Evolutionary conservation across 2,888 invertebrate species (phyloP), one percentile per base, ranked within the genome.

Genomic region (Drosophila algonquin): DNA sequence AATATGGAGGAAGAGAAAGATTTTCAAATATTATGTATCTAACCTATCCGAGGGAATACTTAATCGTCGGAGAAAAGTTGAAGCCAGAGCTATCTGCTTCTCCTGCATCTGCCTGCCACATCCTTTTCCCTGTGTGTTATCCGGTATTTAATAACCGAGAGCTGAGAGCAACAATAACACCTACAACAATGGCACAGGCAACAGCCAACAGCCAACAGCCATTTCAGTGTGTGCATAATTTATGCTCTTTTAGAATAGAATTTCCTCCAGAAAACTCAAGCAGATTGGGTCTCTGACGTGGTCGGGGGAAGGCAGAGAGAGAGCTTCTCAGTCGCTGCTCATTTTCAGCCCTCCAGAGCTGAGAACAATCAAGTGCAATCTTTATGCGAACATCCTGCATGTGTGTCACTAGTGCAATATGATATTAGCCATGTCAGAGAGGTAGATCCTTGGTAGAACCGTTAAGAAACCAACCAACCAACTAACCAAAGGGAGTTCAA

Each of bases 21-120:
- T 18, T 12, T 40, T 32, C 67, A 10, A 67, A 70, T 72, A 47
- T 51, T 72, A 27, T 52, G 72, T 72, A 71, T 80, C 75, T 72
- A 69, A 65, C 63, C 64, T 68, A 61, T 77, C 70, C 80, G 65
- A 77, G 71, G 68, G 79, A 79, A 81, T 87, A 77, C 81, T 84
- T 84, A 79, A 82, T 85, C 86, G 77, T 80, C 76, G 63, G 58
- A 68, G 64, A 35, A 55, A 21, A 63, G 40, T 40, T n/a, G 40
- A 40, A 40, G 40, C 14, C n/a, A 7, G 14, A 2, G 40, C 40
- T 40, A 5, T 5, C 40, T 40, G 40, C 40, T 40, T 54, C 52
- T 50, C 24, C 75, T 60, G 45, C 48, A 32, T 50, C 58, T 53
- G 8, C 16, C 45, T 47, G 21, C 45, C 48, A 44, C 14, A 14